Conservation (phyloP, 2,113 vertebrate genomes). For the Tapirus terrestris region DNA sequence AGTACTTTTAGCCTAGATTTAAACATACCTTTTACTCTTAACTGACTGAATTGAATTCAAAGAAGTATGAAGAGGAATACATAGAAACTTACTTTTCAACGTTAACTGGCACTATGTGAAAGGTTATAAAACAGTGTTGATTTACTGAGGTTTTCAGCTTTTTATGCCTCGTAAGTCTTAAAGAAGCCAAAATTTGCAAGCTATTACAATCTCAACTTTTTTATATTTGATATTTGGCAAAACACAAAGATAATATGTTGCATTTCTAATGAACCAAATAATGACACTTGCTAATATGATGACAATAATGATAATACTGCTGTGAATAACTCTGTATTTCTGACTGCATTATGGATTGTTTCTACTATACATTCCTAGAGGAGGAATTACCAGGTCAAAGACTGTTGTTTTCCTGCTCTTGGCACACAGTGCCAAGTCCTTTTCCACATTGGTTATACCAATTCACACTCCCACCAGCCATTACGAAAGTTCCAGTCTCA, state of each 20-base stretch:
- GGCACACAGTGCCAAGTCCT: neutral
- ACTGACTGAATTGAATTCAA: conserved; percentile 61
- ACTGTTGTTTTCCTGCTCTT: neutral
- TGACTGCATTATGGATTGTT: neutral
- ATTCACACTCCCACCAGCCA: neutral
- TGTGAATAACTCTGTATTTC: neutral
- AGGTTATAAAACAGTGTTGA: conserved; percentile 84
- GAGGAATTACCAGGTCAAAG: neutral
- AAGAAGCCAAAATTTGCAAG: conserved; percentile 83
- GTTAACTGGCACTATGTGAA: conserved; percentile 81
- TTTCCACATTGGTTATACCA: neutral
- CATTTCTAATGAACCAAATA: conserved; percentile 87
- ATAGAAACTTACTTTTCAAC: conserved; percentile 70
- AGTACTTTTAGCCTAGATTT: conserved; percentile 74
- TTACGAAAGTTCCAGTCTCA: neutral
- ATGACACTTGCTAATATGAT: conserved; percentile 19
- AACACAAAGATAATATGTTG: conserved; percentile 77
- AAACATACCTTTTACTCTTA: conserved; percentile 80
- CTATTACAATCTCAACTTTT: conserved; percentile 87
- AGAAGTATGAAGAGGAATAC: conserved; percentile 60
- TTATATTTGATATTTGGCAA: conserved; percentile 88
- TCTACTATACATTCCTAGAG: neutral
- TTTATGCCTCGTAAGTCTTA: conserved; percentile 85
- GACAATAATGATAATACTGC: neutral
- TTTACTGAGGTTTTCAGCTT: conserved; percentile 83